Percentiles rank a stretch among this genome's conserved stretches.
Conservation (phyloP, 2,113 vertebrate species). For the Pachycephala philippinensis region DNA sequence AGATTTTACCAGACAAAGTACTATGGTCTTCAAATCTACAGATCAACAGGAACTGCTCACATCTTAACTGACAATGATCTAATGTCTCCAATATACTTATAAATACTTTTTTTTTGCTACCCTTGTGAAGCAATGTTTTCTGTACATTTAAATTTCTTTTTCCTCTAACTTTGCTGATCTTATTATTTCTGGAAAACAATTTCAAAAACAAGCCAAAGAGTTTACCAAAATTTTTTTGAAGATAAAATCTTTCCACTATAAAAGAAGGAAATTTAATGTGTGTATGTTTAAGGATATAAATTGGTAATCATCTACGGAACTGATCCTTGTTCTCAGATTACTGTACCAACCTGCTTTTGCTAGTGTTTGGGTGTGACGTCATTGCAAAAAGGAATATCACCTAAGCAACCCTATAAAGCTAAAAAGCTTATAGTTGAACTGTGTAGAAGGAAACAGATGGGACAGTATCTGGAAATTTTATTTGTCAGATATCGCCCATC, state of each 20-base stretch:
- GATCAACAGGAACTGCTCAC: neutral
- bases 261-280: neutral
- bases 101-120: neutral
- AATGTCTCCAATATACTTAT: neutral
- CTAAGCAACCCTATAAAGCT: slow-evolving; percentile 42
- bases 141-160: neutral
- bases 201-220: neutral
- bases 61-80: neutral
- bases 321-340: neutral
- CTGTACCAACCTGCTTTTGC: neutral
- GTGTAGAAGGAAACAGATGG: slow-evolving; percentile 71
- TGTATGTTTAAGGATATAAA: neutral
- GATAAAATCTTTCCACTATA: neutral
- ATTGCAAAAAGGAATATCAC: slow-evolving; percentile 23
- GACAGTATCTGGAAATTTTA: slow-evolving; percentile 72
- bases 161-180: neutral
- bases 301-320: neutral
- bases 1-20: neutral
- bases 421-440: slow-evolving; percentile 57
- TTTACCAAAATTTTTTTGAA: neutral
- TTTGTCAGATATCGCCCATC: slow-evolving; percentile 70
- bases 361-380: neutral
- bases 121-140: neutral
- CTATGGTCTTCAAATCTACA: neutral
- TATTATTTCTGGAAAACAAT: neutral